Conservation (phyloP, 2,888 invertebrate species). For the Ypsolopha scabrella region DNA sequence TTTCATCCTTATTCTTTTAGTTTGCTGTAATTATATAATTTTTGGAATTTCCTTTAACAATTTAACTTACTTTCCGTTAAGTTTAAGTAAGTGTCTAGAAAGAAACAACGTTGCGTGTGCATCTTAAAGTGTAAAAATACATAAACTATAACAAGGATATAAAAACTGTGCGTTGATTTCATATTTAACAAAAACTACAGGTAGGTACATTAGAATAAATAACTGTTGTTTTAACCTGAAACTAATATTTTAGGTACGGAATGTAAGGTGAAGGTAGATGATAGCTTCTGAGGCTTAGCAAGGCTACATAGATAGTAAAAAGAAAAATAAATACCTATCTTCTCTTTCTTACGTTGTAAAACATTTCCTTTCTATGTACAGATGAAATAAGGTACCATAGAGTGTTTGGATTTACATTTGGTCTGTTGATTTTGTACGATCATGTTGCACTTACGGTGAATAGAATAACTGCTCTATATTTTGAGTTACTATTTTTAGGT, state of each 20-base stretch:
- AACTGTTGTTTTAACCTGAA: slow-evolving; percentile 2
- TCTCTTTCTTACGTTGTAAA: slow-evolving; percentile 40
- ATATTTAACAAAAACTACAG: background rate
- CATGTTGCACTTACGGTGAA: slow-evolving; percentile 52
- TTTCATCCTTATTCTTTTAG: slow-evolving; percentile 41
- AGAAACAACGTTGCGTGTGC: slow-evolving; percentile 17
- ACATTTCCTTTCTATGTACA: slow-evolving; percentile 42
- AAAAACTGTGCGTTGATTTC: slow-evolving; percentile 31
- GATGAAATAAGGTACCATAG: slow-evolving; percentile 30
- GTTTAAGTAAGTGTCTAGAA: slow-evolving; percentile 36
- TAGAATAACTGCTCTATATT: background rate
- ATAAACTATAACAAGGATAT: slow-evolving; percentile 33
- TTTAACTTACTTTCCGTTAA: slow-evolving; percentile 26
- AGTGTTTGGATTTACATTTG: slow-evolving; percentile 53
- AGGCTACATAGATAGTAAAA: slow-evolving; percentile 27
- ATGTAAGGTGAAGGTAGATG: slow-evolving; percentile 47
- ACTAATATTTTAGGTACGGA: slow-evolving; percentile 27
- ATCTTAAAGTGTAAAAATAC: slow-evolving; percentile 15
- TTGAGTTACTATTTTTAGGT: background rate
- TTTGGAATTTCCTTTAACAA: slow-evolving; percentile 5
- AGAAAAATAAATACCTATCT: slow-evolving; percentile 28
- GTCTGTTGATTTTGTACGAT: slow-evolving; percentile 63
- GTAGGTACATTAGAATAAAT: background rate
- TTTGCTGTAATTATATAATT: slow-evolving; percentile 17
- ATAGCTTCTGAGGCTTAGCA: slow-evolving; percentile 57